phyloP scores from a whole-genome alignment of 2,797 vertebrate species.

The Epinephelus malabaricus region DNA sequence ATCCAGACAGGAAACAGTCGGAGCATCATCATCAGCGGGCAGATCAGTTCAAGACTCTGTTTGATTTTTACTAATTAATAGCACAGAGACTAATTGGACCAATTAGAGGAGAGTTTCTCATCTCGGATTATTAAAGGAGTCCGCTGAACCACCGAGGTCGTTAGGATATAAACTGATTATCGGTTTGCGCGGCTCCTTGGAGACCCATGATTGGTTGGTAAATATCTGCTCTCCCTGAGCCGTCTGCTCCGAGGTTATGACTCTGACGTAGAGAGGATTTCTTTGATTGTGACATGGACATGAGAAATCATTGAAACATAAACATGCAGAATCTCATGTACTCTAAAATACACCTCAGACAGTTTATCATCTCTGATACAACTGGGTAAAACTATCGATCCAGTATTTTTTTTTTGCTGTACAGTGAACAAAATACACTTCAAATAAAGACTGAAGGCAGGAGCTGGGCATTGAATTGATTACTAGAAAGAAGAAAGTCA shows the following conservation, averaged over 20 bases:
- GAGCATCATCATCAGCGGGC: slow-evolving; percentile 3
- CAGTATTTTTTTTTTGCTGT: not conserved
- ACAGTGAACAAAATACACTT: not conserved
- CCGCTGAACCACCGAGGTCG: not conserved
- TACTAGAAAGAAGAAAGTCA: not conserved
- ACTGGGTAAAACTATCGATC: not conserved
- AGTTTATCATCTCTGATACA: not conserved
- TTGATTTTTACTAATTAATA: slow-evolving; percentile 48
- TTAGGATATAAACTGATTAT: slow-evolving; percentile 56
- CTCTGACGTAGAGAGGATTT: not conserved
- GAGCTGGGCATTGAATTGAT: not conserved
- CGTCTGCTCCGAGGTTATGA: not conserved
- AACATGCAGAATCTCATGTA: not conserved
- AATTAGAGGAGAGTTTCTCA: slow-evolving; percentile 54
- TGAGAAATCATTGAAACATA: not conserved
- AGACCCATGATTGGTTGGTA: slow-evolving; percentile 27
- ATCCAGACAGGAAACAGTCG: slow-evolving; percentile 11
- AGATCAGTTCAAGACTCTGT: slow-evolving; percentile 5
- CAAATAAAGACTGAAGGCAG: not conserved
- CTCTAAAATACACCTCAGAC: not conserved
- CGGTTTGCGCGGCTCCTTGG: slow-evolving; percentile 18
- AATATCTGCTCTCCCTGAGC: slow-evolving; percentile 34
- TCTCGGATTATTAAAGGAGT: slow-evolving; percentile 44
- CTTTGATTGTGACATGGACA: not conserved
- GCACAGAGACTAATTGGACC: slow-evolving; percentile 50